These are phyloP conservation scores for Steinernema carpocapsae DNA, from an alignment of 2,888 invertebrate species.

Conservation along the genomic window DNA sequence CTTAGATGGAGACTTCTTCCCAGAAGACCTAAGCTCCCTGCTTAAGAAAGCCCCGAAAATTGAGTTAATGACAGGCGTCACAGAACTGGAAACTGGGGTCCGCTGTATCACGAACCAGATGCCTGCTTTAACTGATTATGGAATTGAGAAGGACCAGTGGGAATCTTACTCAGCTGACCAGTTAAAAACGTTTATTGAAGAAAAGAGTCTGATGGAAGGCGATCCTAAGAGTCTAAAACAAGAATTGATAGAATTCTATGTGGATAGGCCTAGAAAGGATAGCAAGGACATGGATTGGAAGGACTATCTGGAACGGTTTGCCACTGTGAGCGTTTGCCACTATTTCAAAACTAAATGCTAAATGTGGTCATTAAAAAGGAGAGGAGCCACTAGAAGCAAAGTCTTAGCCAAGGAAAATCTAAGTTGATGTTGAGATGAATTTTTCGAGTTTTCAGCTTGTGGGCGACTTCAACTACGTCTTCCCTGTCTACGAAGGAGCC, in stretches of 20 bases:
- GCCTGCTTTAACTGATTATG: too few relatives aligned
- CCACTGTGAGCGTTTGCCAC: conserved; percentile 24
- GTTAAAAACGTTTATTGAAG: conserved; percentile 41
- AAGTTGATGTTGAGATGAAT: too few relatives aligned
- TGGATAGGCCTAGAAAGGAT: conserved; percentile 39
- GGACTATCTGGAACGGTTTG: conserved; percentile 33
- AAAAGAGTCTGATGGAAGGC: conserved; percentile 38
- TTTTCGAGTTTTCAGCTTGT: conserved; percentile 38
- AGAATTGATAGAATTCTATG: conserved; percentile 42
- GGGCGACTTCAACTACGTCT: conserved; percentile 43
- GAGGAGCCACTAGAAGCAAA: too few relatives aligned
- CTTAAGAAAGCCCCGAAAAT: conserved; percentile 43
- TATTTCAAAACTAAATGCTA: too few relatives aligned
- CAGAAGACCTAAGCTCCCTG: conserved; percentile 37
- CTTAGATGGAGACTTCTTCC: conserved; percentile 49
- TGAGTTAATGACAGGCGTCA: conserved; percentile 45
- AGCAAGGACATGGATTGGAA: conserved; percentile 3
- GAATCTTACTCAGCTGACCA: conserved; percentile 39
- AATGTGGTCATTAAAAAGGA: too few relatives aligned
- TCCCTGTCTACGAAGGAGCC: conserved; percentile 45
- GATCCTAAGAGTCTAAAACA: conserved; percentile 38
- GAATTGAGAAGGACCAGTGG: conserved; percentile 38
- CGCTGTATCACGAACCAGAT: conserved; percentile 35
- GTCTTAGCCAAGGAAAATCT: too few relatives aligned
- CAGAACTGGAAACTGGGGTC: conserved; percentile 42